Evolutionary conservation across 2,113 vertebrate genomes (phyloP), one percentile per base, ranked within the genome.

Genomic region (Hiodon tergisus): DNA sequence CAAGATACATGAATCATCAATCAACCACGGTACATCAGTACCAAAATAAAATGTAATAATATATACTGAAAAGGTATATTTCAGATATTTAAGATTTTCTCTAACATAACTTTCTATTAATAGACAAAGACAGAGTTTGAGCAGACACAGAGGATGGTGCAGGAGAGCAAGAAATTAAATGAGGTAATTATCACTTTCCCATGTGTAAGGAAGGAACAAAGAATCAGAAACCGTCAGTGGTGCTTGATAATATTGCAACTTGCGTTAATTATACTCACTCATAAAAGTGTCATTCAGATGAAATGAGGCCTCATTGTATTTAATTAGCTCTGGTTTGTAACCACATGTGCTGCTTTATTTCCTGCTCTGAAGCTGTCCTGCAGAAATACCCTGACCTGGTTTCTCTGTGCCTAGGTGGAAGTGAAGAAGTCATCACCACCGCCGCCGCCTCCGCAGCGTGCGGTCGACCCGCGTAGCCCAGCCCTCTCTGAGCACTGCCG

Each of bases 401-500:
- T n/a, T 74, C 9, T 7, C 4, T 51, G 58, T 55, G 8, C 4
- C 14, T 13, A 76, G 71, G 53, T 2, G 69, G 74, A 2, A 80
- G 0, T 67, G 69, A 52, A 11, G 1, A 67, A 59, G 3, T 10
- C 46, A 5, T 6, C 17, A 10, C 59, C 73, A 81, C 68, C 70
- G 57, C 48, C 70, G 57, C 48, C n/a, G 8, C 67, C 69, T 0
- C n/a, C 1, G 2, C 7, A 58, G 53, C 65, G 78, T 70, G 59
- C 77, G 71, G 69, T 78, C 75, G 4, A 14, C 68, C 0, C 69
- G 69, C 51, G 82, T 81, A 82, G 87, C 81, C 13, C 75, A 31
- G 47, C 50, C 47, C 2, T 88, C 0, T 86, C 93, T 0, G 94
- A 95, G 72, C 91, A 95, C 78, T 94, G 94, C 76, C 87, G 89